Evolutionary conservation across 30 jellyfish, hydroid and myxozoan genomes (phyloP), one percentile per base, ranked within the genome.

Genomic region (Aurelia sp.): DNA sequence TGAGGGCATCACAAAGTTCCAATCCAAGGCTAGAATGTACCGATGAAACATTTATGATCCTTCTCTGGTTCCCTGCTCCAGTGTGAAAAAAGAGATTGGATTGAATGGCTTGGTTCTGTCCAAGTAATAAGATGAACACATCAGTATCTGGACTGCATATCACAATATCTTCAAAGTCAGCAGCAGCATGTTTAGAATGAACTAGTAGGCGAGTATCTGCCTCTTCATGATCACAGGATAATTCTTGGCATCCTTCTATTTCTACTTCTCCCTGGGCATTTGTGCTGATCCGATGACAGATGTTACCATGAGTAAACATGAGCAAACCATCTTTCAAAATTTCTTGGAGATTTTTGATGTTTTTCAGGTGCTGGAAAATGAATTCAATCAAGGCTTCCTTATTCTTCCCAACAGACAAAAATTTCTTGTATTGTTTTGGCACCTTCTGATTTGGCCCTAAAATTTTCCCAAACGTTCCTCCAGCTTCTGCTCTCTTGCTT

Each of bases 221-320:
- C 24, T 80, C 90, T 80, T 80, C 90, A 44, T 80, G 81, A 71
- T 80, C 90, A 13, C 59, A 80, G 35, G 38, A 15, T 58, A 80
- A 38, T 24, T 44, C 67, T 24, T 18, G 74, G 44, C 65, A 81
- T 78, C 63, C 89, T 80, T 80, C 90, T 8, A 64, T 51, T 13
- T 22, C 20, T 3, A 51, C 73, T 44, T 38, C 22, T 8, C 66
- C 40, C 21, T 13, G 61, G 13, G 24, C 3, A 35, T 8, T 24
- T 44, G 59, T 58, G 19, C 6, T 31, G 64, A 80, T 4, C 30
- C 27, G 18, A 52, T 21, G 80, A 41, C 82, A 80, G n/a, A 48
- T 4, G 57, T 66, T 41, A n/a, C 72, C 82, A 64, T 66, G 80
- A 10, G 90, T 80, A 58, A 67, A 5, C 61, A 12, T 63, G 16